These are phyloP conservation scores for Ricordea florida DNA, from an alignment of 92 coral and sea anemone genomes.

Conservation along the genomic window DNA sequence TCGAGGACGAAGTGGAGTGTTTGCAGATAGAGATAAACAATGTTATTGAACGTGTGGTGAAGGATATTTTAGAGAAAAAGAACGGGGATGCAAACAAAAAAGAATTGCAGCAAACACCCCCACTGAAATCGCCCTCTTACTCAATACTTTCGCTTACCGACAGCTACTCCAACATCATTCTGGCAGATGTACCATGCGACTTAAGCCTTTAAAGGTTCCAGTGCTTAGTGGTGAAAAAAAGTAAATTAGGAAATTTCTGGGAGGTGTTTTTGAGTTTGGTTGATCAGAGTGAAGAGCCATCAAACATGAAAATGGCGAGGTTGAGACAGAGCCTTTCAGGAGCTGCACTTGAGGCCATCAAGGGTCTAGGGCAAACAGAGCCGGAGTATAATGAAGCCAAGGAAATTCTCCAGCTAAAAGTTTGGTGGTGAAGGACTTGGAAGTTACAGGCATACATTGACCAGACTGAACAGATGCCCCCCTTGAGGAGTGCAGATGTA, in stretches of 20 bases:
- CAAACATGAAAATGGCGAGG: conserved; percentile 63
- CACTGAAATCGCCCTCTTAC: not conserved
- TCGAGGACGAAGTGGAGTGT: not conserved
- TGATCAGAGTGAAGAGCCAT: conserved; percentile 39
- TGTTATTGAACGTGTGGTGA: no score
- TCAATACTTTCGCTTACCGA: not conserved
- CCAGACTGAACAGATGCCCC: conserved; percentile 40
- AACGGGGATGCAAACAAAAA: not conserved
- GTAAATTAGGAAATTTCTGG: conserved; percentile 67
- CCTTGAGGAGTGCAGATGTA: conserved; percentile 16
- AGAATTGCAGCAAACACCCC: not conserved
- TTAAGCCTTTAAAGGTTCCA: conserved; percentile 45
- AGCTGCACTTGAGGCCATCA: conserved; percentile 45
- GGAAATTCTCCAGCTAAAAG: conserved; percentile 36
- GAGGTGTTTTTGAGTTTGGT: conserved; percentile 55
- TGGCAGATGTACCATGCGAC: not conserved
- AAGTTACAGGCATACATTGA: conserved; percentile 49
- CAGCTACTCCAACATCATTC: not conserved
- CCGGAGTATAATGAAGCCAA: conserved; percentile 64
- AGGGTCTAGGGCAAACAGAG: conserved; percentile 45
- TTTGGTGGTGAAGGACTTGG: conserved; percentile 59
- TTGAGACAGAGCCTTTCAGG: conserved; percentile 59
- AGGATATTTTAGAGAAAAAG: no score
- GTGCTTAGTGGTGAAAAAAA: conserved; percentile 41
- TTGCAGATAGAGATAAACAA: not conserved